Base-by-base conservation (phyloP, 2,888 invertebrate species). In the Nebria brevicollis region DNA sequence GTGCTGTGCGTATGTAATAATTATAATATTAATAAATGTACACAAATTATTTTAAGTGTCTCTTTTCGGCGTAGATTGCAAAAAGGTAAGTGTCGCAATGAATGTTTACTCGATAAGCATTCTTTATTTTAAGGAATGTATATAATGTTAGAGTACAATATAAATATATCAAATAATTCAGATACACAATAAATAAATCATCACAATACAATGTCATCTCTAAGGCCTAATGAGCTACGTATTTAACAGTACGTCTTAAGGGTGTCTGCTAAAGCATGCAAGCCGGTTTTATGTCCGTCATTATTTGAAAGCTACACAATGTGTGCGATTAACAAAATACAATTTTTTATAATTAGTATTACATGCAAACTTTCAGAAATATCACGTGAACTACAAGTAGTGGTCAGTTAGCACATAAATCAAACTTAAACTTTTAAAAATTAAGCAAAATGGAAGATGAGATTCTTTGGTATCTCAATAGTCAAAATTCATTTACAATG, bases 131-230 rank as follows among this genome's bases (percentile, higher is more conserved):
- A 81, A 81, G 81, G 81, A 81, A 81, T 81, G 81, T 81, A 72
- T 81, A 77, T 76, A 74, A 77, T 79, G 64, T 77, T 66, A 68
- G 66, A 81, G 72, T 81, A 81, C 77, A 81, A 81, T 81, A 81
- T 81, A 81, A 77, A 81, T 81, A 81, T 81, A 81, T 81, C 81
- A 81, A 81, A 81, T 81, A 81, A 81, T 65, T 77, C 64, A 81
- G 73, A 77, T 81, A 81, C 70, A 79, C 78, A 75, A 72, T 75
- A 75, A 34, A 72, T 75, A 81, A 81, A 81, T 76, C 64, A 81
- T 81, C 81, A 81, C 81, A 81, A 77, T 81, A 77, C 76, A 81
- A 66, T 81, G 75, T 76, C 65, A 66, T 81, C 66, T 81, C 66
- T 20, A 79, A 42, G 26, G 54, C 54, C 80, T 72, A 80, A 42